These are phyloP conservation scores for Pogonus chalceus DNA, from an alignment of 1,140 invertebrate genomes.

Conservation along the genomic window DNA sequence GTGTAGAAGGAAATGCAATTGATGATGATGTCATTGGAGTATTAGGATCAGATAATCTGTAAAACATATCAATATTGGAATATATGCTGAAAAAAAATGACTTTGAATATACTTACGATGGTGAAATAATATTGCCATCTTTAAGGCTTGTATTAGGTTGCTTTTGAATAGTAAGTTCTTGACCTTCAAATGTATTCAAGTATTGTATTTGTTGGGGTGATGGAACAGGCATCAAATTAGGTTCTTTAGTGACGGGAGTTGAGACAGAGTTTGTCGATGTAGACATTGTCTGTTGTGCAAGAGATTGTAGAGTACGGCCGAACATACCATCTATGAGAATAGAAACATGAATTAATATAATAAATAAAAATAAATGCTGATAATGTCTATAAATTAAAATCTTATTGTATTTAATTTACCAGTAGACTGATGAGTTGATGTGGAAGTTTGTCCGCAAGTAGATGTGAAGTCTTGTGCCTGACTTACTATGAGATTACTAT, in stretches of 20 bases:
- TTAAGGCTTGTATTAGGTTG: constrained; percentile 86
- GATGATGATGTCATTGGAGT: constrained; percentile 36
- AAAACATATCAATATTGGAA: constrained; percentile 27
- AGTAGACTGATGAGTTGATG: constrained; percentile 36
- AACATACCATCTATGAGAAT: constrained; percentile 67
- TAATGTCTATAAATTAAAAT: not conserved
- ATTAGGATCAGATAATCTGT: constrained; percentile 36
- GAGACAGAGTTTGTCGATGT: constrained; percentile 26
- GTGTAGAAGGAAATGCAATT: constrained; percentile 35
- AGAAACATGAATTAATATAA: constrained; percentile 19
- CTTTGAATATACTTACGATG: constrained; percentile 28
- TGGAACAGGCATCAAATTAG: constrained; percentile 90
- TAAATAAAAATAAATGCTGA: not conserved
- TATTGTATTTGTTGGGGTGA: constrained; percentile 94
- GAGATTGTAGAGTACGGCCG: constrained; percentile 65
- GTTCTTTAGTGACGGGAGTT: constrained; percentile 47
- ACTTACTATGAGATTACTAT: constrained; percentile 36
- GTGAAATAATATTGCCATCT: constrained; percentile 35
- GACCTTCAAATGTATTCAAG: constrained; percentile 89
- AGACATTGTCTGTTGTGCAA: constrained; percentile 50
- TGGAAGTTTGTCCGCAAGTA: constrained; percentile 32
- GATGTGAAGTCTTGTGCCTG: constrained; percentile 29
- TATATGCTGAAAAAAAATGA: constrained; percentile 21
- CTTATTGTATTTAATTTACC: constrained; percentile 23
- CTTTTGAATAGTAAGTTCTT: constrained; percentile 93